Conservation (phyloP, 1,140 invertebrate species). For the Frieseomelitta varia region DNA sequence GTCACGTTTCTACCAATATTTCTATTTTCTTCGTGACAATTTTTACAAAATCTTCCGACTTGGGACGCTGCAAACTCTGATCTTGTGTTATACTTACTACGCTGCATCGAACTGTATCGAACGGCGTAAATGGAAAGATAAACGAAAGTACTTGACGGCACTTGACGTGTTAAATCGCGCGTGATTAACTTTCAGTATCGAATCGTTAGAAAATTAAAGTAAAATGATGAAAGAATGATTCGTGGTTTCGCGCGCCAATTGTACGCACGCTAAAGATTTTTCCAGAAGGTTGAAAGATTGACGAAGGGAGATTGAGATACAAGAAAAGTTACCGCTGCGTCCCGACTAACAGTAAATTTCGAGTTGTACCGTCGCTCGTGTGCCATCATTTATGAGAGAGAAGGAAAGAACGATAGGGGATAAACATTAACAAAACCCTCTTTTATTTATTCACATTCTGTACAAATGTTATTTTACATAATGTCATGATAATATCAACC, state of each 20-base stretch:
- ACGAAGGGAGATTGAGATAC: too few relatives aligned
- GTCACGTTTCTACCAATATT: too few relatives aligned
- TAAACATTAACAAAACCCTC: conserved; percentile 77
- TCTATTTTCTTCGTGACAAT: too few relatives aligned
- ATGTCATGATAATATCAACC: conserved; percentile 64
- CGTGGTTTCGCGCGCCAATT: background rate
- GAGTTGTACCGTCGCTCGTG: background rate
- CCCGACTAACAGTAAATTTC: background rate
- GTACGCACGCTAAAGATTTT: background rate
- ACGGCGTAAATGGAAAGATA: too few relatives aligned
- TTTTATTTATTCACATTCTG: conserved; percentile 81
- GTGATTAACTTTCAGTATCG: too few relatives aligned
- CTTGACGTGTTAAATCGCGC: background rate
- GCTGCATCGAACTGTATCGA: too few relatives aligned
- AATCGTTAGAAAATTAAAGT: background rate
- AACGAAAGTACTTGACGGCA: too few relatives aligned
- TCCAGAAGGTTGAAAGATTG: background rate
- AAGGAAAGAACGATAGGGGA: background rate
- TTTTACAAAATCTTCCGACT: too few relatives aligned
- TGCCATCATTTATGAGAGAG: background rate
- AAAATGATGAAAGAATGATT: too few relatives aligned
- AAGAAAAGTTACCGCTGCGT: too few relatives aligned
- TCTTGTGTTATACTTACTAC: too few relatives aligned
- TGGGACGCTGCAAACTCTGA: too few relatives aligned
- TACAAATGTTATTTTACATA: conserved; percentile 82